Percentiles rank a stretch among this genome's conserved stretches.
Evolutionary conservation across 2,888 invertebrate species (phyloP).

Genomic region (Euzophera pinguis): DNA sequence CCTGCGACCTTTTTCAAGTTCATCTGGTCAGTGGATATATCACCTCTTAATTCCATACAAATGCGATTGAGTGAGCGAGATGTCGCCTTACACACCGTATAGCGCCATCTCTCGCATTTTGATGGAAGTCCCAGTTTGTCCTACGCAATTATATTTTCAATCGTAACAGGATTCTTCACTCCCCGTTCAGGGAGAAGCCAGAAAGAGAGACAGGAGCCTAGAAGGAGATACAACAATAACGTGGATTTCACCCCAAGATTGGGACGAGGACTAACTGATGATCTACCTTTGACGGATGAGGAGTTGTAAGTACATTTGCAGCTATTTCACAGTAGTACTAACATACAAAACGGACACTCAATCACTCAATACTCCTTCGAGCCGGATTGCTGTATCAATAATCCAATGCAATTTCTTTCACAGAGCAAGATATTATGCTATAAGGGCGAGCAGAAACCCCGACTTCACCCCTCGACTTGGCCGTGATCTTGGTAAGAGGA

Average conservation of each 20-base stretch:
- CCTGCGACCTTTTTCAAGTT: too few relatives aligned
- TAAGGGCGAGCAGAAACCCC: neutral
- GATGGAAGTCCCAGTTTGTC: too few relatives aligned
- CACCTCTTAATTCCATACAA: too few relatives aligned
- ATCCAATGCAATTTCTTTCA: too few relatives aligned
- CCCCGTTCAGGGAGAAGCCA: constrained; percentile 53
- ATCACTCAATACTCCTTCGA: neutral
- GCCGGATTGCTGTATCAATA: too few relatives aligned
- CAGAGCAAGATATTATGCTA: constrained; percentile 25
- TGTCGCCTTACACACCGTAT: too few relatives aligned
- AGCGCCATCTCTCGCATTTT: too few relatives aligned
- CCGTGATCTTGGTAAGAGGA: constrained; percentile 55
- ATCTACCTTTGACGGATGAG: constrained; percentile 45
- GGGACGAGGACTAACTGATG: constrained; percentile 44
- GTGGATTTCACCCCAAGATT: constrained; percentile 62
- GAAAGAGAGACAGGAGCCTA: constrained; percentile 2
- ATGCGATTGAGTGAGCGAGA: too few relatives aligned
- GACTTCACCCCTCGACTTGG: constrained; percentile 59
- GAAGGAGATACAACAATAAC: neutral
- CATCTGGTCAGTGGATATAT: too few relatives aligned
- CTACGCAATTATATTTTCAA: too few relatives aligned
- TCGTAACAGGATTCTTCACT: constrained; percentile 38
- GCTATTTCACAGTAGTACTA: too few relatives aligned
- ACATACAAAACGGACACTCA: neutral
- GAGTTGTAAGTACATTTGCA: constrained; percentile 46